Percentiles rank a stretch among this genome's conserved stretches.
These are phyloP conservation scores for Oreochromis grahami DNA, from an alignment of 2,797 vertebrate genomes.

Conservation along the genomic window DNA sequence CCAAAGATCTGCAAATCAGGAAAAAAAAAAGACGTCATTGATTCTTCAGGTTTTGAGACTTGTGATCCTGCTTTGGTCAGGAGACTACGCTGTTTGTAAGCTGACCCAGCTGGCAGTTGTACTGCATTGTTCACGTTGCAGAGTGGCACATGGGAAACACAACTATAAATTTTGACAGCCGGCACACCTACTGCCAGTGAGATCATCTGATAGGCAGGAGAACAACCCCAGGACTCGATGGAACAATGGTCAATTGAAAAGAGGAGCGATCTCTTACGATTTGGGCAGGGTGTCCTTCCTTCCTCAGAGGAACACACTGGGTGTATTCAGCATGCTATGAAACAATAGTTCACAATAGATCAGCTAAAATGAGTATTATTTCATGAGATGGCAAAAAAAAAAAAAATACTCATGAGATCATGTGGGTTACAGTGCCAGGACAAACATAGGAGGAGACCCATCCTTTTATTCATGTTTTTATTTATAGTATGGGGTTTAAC, in stretches of 20 bases:
- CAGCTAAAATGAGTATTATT: constrained; percentile 59
- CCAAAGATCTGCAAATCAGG: neutral
- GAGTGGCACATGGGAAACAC: neutral
- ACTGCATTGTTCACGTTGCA: neutral
- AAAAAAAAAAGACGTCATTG: neutral
- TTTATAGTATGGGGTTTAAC: neutral
- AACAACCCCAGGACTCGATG: constrained; percentile 34
- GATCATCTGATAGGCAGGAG: constrained; percentile 47
- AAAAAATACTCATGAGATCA: constrained; percentile 13
- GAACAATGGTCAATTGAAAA: constrained; percentile 69
- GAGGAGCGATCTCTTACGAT: constrained; percentile 71
- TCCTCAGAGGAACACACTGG: constrained; percentile 79
- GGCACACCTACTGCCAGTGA: neutral
- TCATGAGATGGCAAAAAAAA: constrained; percentile 39
- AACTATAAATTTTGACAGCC: constrained; percentile 5
- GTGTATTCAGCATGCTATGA: constrained; percentile 67
- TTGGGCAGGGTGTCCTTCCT: constrained; percentile 82
- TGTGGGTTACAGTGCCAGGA: neutral
- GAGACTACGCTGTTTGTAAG: neutral
- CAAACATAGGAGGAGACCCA: neutral
- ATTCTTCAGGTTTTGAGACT: neutral
- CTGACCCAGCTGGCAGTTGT: neutral
- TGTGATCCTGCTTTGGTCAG: neutral
- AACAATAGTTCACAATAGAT: constrained; percentile 64
- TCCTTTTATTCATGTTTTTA: neutral